Percentiles rank a stretch among this genome's conserved stretches.
phyloP scores from a whole-genome alignment of 2,888 invertebrate genomes.

The Drosophila percnosoma region DNA sequence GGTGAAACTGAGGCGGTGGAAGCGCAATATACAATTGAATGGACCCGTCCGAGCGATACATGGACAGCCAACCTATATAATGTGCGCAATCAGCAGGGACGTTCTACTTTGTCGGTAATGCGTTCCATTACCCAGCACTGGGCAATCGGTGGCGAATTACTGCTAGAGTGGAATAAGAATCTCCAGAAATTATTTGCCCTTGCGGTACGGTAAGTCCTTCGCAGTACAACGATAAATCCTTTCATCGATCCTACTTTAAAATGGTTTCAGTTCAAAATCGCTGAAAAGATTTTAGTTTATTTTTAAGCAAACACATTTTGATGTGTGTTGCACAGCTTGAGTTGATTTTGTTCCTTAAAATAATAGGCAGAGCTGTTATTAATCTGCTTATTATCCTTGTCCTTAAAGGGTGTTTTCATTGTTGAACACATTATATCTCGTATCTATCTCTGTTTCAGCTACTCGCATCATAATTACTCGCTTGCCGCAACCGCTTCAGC shows the following conservation, averaged over 20 bases:
- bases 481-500: slow-evolving; percentile 81
- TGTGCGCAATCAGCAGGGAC: slow-evolving; percentile 74
- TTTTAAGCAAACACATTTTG: neutral
- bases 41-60: slow-evolving; percentile 75
- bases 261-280: neutral
- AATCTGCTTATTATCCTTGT: neutral
- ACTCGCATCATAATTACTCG: slow-evolving; percentile 75
- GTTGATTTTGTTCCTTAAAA: neutral
- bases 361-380: neutral
- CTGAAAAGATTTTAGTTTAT: neutral
- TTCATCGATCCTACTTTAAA: neutral
- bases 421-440: neutral
- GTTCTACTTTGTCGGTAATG: slow-evolving; percentile 81
- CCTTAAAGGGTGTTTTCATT: neutral
- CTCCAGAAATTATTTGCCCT: slow-evolving; percentile 75
- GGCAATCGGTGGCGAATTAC: slow-evolving; percentile 81
- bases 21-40: slow-evolving; percentile 78
- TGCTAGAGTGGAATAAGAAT: slow-evolving; percentile 81
- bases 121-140: slow-evolving; percentile 79
- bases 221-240: neutral
- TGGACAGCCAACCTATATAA: slow-evolving; percentile 81
- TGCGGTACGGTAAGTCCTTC: slow-evolving; percentile 72
- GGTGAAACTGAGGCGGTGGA: slow-evolving; percentile 60
- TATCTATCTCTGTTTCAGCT: slow-evolving; percentile 51
- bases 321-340: no score